Percentiles rank a stretch among this genome's conserved stretches.
These are phyloP conservation scores for Drosophila funebris DNA, from an alignment of 1,140 invertebrate genomes.

Conservation along the genomic window DNA sequence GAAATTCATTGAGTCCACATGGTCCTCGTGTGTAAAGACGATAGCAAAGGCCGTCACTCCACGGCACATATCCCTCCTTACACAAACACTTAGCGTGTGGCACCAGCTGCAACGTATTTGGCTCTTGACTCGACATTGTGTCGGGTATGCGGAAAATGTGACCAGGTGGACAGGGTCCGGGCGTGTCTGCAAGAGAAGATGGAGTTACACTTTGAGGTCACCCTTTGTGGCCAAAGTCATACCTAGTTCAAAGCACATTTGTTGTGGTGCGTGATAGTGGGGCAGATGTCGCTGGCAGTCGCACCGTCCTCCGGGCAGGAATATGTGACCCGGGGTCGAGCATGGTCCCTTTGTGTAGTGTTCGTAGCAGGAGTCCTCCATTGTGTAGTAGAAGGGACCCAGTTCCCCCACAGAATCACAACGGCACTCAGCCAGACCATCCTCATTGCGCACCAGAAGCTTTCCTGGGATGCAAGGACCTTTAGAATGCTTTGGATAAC, in stretches of 20 bases:
- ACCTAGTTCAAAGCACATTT: conserved; percentile 91
- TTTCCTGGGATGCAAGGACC: conserved; percentile 91
- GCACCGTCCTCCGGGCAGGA: conserved; percentile 89
- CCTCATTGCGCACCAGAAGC: conserved; percentile 86
- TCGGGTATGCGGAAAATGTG: conserved; percentile 87
- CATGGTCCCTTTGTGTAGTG: conserved; percentile 92
- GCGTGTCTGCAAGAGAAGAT: conserved; percentile 84
- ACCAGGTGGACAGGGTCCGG: conserved; percentile 89
- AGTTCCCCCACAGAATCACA: conserved; percentile 84
- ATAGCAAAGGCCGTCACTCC: conserved; percentile 89
- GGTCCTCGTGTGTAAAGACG: conserved; percentile 90
- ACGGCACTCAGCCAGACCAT: conserved; percentile 86
- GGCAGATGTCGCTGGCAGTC: conserved; percentile 88
- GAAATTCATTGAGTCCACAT: conserved; percentile 87
- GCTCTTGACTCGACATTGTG: conserved; percentile 5
- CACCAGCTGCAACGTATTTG: conserved; percentile 75
- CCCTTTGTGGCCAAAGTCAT: conserved; percentile 56
- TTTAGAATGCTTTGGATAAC: conserved; percentile 87
- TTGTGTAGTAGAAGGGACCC: conserved; percentile 84
- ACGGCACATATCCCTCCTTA: conserved; percentile 88
- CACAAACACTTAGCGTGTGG: conserved; percentile 86
- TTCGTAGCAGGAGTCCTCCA: conserved; percentile 88
- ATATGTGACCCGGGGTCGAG: conserved; percentile 88
- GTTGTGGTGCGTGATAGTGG: conserved; percentile 88
- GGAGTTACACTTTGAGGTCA: background rate